phyloP scores from a whole-genome alignment of 2,888 invertebrate genomes.

The Drosophila cyrtoloma region DNA sequence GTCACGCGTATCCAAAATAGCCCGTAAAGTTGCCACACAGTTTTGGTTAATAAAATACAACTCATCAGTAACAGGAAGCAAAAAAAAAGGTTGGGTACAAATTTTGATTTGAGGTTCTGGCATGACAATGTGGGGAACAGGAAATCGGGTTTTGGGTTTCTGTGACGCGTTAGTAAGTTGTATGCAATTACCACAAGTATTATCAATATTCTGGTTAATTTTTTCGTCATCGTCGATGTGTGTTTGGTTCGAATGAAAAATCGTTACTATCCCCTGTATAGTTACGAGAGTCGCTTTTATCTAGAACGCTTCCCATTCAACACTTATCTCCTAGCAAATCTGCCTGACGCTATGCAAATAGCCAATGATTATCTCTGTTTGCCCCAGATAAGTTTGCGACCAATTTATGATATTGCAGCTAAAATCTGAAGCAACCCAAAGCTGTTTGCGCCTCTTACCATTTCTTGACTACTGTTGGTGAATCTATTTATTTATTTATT shows the following conservation, averaged over 20 bases:
- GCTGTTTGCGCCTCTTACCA: conserved; percentile 21
- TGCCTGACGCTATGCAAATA: conserved; percentile 63
- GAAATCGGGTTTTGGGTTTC: conserved; percentile 31
- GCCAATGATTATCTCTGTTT: conserved; percentile 53
- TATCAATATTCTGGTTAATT: conserved; percentile 80
- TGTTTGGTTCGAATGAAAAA: conserved; percentile 80
- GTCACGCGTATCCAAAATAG: conserved; percentile 56
- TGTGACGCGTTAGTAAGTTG: conserved; percentile 34
- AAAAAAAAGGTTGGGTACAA: conserved; percentile 29
- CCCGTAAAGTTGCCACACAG: conserved; percentile 63
- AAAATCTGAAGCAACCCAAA: conserved; percentile 31
- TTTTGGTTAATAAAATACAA: conserved; percentile 65
- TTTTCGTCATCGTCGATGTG: conserved; percentile 83
- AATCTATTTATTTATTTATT: conserved; percentile 31
- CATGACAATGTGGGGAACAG: conserved; percentile 27
- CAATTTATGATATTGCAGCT: conserved; percentile 81
- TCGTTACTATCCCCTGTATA: conserved; percentile 82
- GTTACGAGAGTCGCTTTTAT: conserved; percentile 74
- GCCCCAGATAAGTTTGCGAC: conserved; percentile 55
- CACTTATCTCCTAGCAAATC: conserved; percentile 53
- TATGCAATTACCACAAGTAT: conserved; percentile 83
- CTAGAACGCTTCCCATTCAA: conserved; percentile 56
- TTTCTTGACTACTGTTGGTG: conserved; percentile 33
- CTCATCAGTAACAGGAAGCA: conserved; percentile 57
- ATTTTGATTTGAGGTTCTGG: conserved; percentile 27